Evolutionary conservation across 2,797 vertebrate genomes (phyloP).

Genomic region (Rhyacichthys aspro): DNA sequence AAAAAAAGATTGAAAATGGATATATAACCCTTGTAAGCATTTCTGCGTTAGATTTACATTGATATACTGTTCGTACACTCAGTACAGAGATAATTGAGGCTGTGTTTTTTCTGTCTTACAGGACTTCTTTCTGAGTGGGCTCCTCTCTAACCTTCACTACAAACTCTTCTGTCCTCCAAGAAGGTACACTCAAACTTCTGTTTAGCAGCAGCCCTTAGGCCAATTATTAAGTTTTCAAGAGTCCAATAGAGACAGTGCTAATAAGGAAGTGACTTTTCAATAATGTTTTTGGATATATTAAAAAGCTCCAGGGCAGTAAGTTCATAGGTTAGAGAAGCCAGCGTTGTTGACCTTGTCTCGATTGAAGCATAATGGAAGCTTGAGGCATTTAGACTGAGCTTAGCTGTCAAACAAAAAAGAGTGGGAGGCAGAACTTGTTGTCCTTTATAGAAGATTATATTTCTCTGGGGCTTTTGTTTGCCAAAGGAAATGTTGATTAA

Average conservation of each 20-base stretch:
- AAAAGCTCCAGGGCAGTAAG: constrained; percentile 33
- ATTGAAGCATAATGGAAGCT: constrained; percentile 42
- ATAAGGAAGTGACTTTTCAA: constrained; percentile 39
- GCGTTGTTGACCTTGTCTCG: constrained; percentile 63
- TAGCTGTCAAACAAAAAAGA: constrained; percentile 37
- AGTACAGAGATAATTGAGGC: constrained; percentile 15
- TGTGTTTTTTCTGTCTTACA: constrained; percentile 49
- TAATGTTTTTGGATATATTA: constrained; percentile 39
- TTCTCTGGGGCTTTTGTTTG: constrained; percentile 47
- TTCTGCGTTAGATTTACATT: constrained; percentile 1
- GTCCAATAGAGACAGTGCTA: constrained; percentile 21
- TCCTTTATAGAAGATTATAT: constrained; percentile 45
- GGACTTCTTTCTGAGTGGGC: constrained; percentile 40
- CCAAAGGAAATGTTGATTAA: constrained; percentile 42
- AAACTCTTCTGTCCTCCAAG: constrained; percentile 16
- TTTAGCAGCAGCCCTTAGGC: constrained; percentile 3
- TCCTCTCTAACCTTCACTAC: constrained; percentile 28
- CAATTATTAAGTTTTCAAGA: not conserved
- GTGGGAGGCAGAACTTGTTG: too few species aligned
- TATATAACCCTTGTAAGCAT: not conserved
- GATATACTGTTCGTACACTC: not conserved
- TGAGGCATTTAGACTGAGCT: constrained; percentile 32
- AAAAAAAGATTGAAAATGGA: not conserved
- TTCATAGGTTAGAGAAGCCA: constrained; percentile 38
- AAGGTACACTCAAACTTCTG: constrained; percentile 32